A percentile compares a stretch with the other conserved stretches of the same genome.
Conservation (phyloP, 1,140 invertebrate genomes). For the Argopecten irradians region DNA sequence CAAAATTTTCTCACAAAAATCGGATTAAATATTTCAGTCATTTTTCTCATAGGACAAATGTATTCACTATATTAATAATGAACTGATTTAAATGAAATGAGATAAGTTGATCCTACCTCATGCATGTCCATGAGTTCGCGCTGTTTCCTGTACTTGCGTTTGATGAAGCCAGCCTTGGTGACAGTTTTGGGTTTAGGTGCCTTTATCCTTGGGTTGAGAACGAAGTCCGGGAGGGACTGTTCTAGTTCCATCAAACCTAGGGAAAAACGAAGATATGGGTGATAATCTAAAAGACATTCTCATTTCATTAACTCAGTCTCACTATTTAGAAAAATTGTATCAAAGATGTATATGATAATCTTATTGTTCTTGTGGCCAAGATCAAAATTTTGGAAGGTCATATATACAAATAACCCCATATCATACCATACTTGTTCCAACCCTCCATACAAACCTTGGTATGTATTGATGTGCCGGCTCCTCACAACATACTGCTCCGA, state of each 20-base stretch:
- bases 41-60: too few relatives aligned
- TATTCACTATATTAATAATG: too few relatives aligned
- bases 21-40: too few relatives aligned
- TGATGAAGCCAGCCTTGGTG: slow-evolving; percentile 74
- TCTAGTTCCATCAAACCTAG: slow-evolving; percentile 75
- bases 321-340: too few relatives aligned
- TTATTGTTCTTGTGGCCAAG: too few relatives aligned
- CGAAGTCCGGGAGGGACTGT: slow-evolving; percentile 74
- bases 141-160: slow-evolving; percentile 75
- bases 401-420: background rate
- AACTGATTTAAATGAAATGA: too few relatives aligned
- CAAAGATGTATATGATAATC: too few relatives aligned
- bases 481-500: slow-evolving; percentile 76
- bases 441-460: slow-evolving; percentile 68
- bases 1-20: too few relatives aligned
- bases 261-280: slow-evolving; percentile 24
- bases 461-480: slow-evolving; percentile 72
- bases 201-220: slow-evolving; percentile 72
- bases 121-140: slow-evolving; percentile 74
- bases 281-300: too few relatives aligned
- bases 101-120: slow-evolving; percentile 59
- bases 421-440: background rate
- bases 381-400: too few relatives aligned
- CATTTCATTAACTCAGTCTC: too few relatives aligned
- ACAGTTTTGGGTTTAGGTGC: slow-evolving; percentile 71